Evolutionary conservation across 2,888 invertebrate genomes (phyloP), one percentile per base, ranked within the genome.

Genomic region (Cryptus viduatorius): DNA sequence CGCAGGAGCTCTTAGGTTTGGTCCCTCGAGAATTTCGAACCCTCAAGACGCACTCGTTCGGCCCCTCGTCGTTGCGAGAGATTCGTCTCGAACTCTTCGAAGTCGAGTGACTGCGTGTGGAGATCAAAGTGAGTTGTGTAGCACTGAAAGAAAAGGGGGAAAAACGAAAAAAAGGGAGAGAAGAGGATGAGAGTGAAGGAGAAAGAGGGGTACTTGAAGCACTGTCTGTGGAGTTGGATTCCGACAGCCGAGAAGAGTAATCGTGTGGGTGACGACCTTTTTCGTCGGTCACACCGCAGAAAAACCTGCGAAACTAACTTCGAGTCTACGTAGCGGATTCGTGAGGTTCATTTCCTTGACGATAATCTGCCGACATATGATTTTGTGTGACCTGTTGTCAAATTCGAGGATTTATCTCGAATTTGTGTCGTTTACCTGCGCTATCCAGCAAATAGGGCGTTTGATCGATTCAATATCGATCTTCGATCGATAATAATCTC

Each of bases 211-310:
- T 24, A 69, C 67, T 80, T 12, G 53, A 44, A 24, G 24, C 46
- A 65, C 75, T 29, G n/a, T 48, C 37, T 37, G 37, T 4, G 14
- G 48, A 42, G 56, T 67, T 67, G 50, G 16, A 73, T 53, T 53
- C 68, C 29, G 71, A 73, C 53, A 64, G 53, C 31, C 73, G 53
- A 44, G 73, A 56, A 73, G 67, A 69, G 19, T 19, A 81, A 78
- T 67, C 4, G 37, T 8, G 8, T 4, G 37, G 37, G 37, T 46
- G 37, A 61, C 53, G 59, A 72, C 42, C 81, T 56, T 61, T 73
- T 73, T 59, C 56, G 48, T 61, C 61, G 73, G 16, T n/a, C 37
- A 37, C 31, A 5, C n/a, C n/a, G 16, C 37, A 37, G 37, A 46
- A 59, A 31, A 61, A 67, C n/a, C 64, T 42, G n/a, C 44, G 67